Percentiles rank a stretch among this genome's conserved stretches.
Conservation (phyloP, 2,888 invertebrate genomes). For the Parasteatoda lunata region DNA sequence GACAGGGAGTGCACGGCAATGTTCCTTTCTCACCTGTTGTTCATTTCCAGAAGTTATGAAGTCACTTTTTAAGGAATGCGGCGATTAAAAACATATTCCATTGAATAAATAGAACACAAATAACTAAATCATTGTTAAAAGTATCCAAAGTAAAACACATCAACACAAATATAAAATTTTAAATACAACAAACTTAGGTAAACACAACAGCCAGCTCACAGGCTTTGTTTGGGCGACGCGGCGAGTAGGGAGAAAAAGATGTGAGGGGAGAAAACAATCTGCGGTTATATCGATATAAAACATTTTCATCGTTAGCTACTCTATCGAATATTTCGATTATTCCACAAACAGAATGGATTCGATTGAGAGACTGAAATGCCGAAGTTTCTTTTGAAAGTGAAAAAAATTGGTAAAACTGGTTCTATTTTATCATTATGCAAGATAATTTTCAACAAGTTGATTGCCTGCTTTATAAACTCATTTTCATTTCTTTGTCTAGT, state of each 20-base stretch:
- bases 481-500: neutral
- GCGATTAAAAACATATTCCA: slow-evolving; percentile 8
- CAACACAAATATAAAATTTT: neutral
- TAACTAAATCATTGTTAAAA: neutral
- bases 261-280: neutral
- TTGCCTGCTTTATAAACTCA: neutral
- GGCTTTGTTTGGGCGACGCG: neutral
- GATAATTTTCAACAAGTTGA: neutral
- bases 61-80: neutral
- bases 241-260: neutral
- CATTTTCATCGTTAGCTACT: neutral
- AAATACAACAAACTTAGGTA: neutral
- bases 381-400: neutral
- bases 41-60: neutral
- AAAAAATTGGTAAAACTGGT: neutral
- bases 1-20: slow-evolving; percentile 31
- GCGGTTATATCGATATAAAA: neutral
- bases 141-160: neutral
- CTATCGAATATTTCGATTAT: neutral
- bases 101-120: slow-evolving; percentile 11
- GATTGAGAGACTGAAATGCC: neutral
- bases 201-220: neutral
- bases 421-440: slow-evolving; percentile 1
- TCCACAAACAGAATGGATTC: neutral
- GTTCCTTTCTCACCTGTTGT: slow-evolving; percentile 50